These are phyloP conservation scores for Frankliniella intonsa DNA, from an alignment of 2,888 invertebrate species.

Conservation along the genomic window DNA sequence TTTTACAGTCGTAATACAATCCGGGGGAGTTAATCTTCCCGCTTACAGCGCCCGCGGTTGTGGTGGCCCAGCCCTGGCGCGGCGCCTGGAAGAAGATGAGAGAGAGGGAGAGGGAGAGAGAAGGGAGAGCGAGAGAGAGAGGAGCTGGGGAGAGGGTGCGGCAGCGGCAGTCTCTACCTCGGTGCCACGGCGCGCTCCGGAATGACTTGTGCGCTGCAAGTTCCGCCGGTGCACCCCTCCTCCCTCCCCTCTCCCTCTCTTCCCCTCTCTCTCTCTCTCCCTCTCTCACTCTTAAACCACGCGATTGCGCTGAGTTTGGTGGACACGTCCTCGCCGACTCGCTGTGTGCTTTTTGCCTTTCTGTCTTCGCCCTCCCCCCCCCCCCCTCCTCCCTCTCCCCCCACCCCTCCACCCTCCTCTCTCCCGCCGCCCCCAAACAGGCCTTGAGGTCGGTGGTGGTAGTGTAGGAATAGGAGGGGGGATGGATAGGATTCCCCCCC, in stretches of 20 bases:
- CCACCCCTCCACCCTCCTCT: background rate
- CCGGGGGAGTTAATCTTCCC: conserved; percentile 22
- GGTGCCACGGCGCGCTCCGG: background rate
- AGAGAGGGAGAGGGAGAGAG: too few species aligned
- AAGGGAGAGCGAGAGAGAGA: too few species aligned
- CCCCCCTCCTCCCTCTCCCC: background rate
- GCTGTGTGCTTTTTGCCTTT: background rate
- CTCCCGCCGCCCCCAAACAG: background rate
- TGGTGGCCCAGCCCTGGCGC: background rate
- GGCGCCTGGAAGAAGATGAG: too few species aligned
- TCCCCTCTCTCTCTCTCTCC: background rate
- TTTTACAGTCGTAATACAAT: conserved; percentile 15
- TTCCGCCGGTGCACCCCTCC: background rate
- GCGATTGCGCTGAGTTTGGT: background rate
- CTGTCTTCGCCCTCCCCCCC: background rate
- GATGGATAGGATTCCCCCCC: too few species aligned
- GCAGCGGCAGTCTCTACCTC: background rate
- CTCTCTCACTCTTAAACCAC: background rate
- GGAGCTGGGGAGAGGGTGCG: too few species aligned
- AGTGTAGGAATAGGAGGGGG: too few species aligned
- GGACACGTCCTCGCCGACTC: too few species aligned
- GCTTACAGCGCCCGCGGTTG: conserved; percentile 9
- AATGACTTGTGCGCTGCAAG: background rate
- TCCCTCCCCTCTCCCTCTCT: too few species aligned
- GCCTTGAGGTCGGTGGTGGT: too few species aligned